Conservation (phyloP, 2,113 vertebrate genomes). For the Ammodytes dubius region DNA sequence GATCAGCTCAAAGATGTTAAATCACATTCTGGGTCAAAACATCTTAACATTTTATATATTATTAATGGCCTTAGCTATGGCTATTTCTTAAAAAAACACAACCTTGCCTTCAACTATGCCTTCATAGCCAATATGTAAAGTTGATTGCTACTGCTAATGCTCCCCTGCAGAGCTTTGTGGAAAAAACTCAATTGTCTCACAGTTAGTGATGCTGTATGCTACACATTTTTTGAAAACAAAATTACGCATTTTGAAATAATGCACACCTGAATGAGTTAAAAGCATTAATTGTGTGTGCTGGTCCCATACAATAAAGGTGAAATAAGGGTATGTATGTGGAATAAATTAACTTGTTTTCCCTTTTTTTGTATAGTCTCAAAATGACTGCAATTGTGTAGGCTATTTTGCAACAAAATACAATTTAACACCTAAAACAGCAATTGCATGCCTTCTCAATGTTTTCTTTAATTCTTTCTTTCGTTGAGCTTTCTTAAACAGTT, state of each 20-base stretch:
- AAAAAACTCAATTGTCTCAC: neutral
- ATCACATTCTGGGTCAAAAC: neutral
- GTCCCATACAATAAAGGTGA: neutral
- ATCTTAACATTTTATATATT: neutral
- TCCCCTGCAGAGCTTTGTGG: neutral
- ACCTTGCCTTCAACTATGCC: neutral
- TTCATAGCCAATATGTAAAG: neutral
- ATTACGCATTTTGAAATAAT: neutral
- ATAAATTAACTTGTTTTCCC: too few species aligned
- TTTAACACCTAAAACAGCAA: too few species aligned
- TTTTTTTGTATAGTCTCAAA: too few species aligned
- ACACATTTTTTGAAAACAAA: neutral
- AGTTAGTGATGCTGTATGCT: neutral
- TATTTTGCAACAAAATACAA: too few species aligned
- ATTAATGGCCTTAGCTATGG: neutral
- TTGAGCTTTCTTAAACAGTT: too few species aligned
- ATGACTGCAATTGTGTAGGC: too few species aligned
- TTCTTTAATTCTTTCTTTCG: too few species aligned
- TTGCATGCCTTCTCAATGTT: too few species aligned
- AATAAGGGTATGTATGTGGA: too few species aligned
- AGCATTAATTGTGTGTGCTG: too few species aligned
- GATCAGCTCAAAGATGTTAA: constrained; percentile 27
- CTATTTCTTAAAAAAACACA: neutral
- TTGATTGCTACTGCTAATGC: neutral
- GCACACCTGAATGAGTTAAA: too few species aligned